Conservation (phyloP, 2,888 invertebrate genomes). For the Busseola fusca region DNA sequence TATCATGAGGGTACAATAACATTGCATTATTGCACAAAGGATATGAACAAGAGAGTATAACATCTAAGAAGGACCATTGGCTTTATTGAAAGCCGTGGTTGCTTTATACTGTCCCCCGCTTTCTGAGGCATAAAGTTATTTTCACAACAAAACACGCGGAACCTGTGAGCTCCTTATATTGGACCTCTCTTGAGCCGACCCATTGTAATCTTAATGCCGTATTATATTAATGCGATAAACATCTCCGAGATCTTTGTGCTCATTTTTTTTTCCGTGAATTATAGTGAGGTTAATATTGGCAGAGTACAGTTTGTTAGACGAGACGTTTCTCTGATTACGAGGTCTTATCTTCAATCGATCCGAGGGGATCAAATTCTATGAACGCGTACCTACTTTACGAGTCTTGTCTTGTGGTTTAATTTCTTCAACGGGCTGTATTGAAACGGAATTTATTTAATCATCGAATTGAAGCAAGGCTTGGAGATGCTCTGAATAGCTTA, state of each 20-base stretch:
- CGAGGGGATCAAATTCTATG: constrained; percentile 79
- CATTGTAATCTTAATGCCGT: constrained; percentile 88
- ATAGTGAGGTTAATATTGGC: constrained; percentile 83
- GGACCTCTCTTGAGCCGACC: constrained; percentile 86
- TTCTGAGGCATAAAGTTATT: constrained; percentile 87
- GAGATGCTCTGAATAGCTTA: constrained; percentile 57
- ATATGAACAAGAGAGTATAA: constrained; percentile 77
- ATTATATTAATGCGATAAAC: constrained; percentile 89
- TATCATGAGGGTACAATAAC: constrained; percentile 69
- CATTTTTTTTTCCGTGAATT: constrained; percentile 79
- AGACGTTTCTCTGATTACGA: constrained; percentile 79
- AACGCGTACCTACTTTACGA: constrained; percentile 73
- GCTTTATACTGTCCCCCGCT: constrained; percentile 81
- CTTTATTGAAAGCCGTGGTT: constrained; percentile 84
- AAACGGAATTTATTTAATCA: constrained; percentile 50
- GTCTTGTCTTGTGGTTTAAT: constrained; percentile 67
- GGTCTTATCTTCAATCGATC: constrained; percentile 79
- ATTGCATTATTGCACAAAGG: constrained; percentile 83
- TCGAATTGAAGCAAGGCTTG: constrained; percentile 41
- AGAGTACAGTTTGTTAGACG: constrained; percentile 71
- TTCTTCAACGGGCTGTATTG: constrained; percentile 55
- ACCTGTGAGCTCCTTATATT: constrained; percentile 87
- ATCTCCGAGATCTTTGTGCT: constrained; percentile 82
- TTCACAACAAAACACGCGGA: constrained; percentile 86
- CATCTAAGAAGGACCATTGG: constrained; percentile 82